Base-by-base conservation (phyloP, 2,797 vertebrate species). In the Fratercula arctica region DNA sequence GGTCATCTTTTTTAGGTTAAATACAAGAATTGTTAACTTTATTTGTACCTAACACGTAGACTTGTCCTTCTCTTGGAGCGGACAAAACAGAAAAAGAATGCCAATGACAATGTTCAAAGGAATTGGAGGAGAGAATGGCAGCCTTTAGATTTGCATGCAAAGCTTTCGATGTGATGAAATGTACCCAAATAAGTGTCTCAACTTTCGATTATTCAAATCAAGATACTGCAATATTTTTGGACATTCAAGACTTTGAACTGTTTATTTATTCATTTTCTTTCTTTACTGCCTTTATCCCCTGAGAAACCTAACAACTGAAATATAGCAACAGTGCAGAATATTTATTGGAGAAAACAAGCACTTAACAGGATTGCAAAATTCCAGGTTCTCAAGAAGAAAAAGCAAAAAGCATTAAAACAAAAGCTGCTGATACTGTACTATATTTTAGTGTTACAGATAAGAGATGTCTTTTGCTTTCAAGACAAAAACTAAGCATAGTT, bases 201-300 rank as follows among this genome's bases (percentile, higher is more conserved):
- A 85, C 96, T 96, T 87, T 93, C 3, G 85, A 95, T 95, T 95
- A 96, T 96, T 97, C 87, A 94, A 76, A 95, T 90, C 60, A 96
- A 97, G 94, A 96, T 85, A 84, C 80, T 60, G 90, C 89, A 97
- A 96, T 90, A 93, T 95, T 92, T 96, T 95, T 95, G 92, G 87
- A 93, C 91, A 91, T 59, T 95, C 75, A 90, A 97, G 91, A 89
- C 91, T 94, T 92, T 92, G 92, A 96, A 67, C 81, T 96, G 94
- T 96, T 98, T 97, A 96, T 97, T 97, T 97, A 97, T 97, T 97
- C 86, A 93, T 96, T 96, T 97, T 95, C 86, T 95, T 96, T 97
- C 84, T 81, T 96, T 94, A 72, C 90, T 95, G 92, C 61, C 69
- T 93, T 91, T 93, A 72, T 90, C 97, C 97, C 96, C 64, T 64